phyloP scores from a whole-genome alignment of 2,797 vertebrate species.

The Saxicola maurus region DNA sequence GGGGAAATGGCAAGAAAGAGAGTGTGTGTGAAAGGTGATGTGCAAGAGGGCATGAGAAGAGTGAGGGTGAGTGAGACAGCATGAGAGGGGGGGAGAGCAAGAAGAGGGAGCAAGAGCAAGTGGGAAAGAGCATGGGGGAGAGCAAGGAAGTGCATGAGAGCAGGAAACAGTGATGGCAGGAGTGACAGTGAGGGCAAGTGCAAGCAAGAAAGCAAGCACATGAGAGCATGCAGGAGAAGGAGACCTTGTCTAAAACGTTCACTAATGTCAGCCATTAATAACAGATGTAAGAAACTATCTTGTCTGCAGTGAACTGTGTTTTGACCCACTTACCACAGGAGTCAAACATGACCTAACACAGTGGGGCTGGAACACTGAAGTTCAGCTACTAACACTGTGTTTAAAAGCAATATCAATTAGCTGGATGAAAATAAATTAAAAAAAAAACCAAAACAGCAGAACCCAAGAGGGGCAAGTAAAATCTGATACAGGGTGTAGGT shows the following conservation, averaged over 20 bases:
- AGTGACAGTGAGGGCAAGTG: not conserved
- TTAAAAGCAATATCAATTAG: not conserved
- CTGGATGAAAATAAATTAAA: not conserved
- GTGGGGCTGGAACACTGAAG: not conserved
- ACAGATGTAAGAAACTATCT: not conserved
- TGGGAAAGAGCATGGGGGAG: not conserved
- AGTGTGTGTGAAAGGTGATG: rapidly evolving
- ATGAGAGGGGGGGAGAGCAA: not conserved
- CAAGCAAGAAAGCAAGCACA: not conserved
- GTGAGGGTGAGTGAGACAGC: not conserved
- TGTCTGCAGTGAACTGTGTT: not conserved
- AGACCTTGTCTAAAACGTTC: not conserved
- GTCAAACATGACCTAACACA: not conserved
- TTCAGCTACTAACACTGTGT: not conserved
- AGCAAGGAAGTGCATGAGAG: rapidly evolving
- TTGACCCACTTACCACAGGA: not conserved
- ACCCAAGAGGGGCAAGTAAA: not conserved
- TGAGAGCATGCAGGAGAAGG: not conserved
- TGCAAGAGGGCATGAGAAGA: not conserved
- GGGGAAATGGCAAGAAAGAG: not conserved
- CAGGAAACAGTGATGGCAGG: not conserved
- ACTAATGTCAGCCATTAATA: not conserved
- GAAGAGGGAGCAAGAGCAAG: not conserved
- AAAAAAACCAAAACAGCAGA: not conserved
- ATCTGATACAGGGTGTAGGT: not conserved